Percentiles rank a stretch among this genome's conserved stretches.
Evolutionary conservation across 2,797 vertebrate genomes (phyloP).

Genomic region (Pipistrellus nathusii): DNA sequence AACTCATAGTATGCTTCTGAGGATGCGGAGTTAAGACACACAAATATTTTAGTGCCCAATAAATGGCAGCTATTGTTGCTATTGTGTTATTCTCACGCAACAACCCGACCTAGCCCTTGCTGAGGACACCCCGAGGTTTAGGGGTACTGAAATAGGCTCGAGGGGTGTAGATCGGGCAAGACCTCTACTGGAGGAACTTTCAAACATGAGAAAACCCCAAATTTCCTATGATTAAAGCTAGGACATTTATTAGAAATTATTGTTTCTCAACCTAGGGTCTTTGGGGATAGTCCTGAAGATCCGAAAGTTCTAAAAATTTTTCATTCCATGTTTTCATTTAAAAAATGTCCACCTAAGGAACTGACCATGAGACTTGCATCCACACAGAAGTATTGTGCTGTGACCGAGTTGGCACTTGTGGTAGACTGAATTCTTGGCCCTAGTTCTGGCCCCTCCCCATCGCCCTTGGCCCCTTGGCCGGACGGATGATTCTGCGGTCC

Average conservation of each 20-base stretch:
- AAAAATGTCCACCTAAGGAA: neutral
- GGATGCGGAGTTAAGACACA: too few relatives aligned
- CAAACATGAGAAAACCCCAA: neutral
- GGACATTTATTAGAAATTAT: neutral
- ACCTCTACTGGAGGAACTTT: neutral
- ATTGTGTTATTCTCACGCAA: too few relatives aligned
- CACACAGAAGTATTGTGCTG: neutral
- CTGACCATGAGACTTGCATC: neutral
- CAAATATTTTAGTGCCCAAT: neutral
- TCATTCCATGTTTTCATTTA: neutral
- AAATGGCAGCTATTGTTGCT: neutral
- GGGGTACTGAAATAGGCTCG: neutral
- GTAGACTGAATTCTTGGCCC: neutral
- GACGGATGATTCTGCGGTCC: neutral
- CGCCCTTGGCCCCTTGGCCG: accelerated
- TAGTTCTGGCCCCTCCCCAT: neutral
- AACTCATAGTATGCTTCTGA: accelerated
- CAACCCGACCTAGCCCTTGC: too few relatives aligned
- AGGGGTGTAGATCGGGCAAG: neutral
- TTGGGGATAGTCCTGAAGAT: neutral
- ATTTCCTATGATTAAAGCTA: neutral
- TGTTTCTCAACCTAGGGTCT: neutral
- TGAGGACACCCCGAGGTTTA: too few relatives aligned
- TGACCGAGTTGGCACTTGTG: neutral
- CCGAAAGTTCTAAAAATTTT: neutral